Base-by-base conservation (phyloP, 1,140 invertebrate species). In the Heterodera carotae region DNA sequence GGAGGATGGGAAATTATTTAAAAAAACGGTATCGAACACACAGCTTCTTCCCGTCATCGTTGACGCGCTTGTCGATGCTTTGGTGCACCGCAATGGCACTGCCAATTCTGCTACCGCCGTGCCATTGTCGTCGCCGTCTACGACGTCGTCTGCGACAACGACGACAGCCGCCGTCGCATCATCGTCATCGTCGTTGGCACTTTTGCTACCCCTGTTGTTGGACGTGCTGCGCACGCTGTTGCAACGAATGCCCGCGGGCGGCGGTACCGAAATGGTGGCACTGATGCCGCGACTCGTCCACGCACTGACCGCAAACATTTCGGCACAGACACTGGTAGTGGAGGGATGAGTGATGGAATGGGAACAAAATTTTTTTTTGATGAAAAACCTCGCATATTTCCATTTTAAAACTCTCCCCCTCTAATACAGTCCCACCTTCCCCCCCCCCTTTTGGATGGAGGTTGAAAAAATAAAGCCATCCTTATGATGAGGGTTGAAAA, bases 171-270 rank as follows among this genome's bases (percentile, higher is more conserved):
- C n/a, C n/a, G n/a, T n/a, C n/a, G n/a, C n/a, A n/a, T n/a, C n/a
- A n/a, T n/a, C n/a, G n/a, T n/a, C n/a, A n/a, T n/a, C 48, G 12
- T 56, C 48, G 48, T 4, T 2, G 48, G 12, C 48, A 56, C 48
- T 0, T 12, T 1, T 29, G 62, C 27, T 27, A 10, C 12, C 29
- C 1, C 29, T 66, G 62, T 34, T 62, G 60, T 18, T 66, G 29
- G 62, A 66, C 29, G 62, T 34, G 62, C 29, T 66, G 29, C 62
- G 62, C 62, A 66, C 33, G 10, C 6, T 29, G 62, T 29, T 66
- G 62, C 1, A 66, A 6, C 27, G 62, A 66, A 34, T 66, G 62
- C 62, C 62, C 22, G 62, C 62, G 22, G 27, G 25, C 1, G 29
- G 62, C 62, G 7, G 27, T 6, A 12, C 25, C 25, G 29, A 31